These are phyloP conservation scores for Gallinago nigripennis DNA, from an alignment of 2,797 vertebrate genomes.

Conservation along the genomic window DNA sequence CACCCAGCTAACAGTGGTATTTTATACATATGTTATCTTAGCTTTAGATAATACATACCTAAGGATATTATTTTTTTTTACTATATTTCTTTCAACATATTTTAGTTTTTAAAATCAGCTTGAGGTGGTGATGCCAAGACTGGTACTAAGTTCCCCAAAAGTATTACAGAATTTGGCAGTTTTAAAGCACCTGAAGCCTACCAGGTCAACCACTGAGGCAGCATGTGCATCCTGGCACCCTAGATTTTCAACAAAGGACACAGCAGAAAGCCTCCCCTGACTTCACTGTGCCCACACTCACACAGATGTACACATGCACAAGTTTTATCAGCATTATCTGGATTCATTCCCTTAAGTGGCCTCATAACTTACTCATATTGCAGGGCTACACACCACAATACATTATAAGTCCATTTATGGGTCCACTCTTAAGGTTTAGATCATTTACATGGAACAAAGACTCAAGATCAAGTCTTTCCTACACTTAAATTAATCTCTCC, in stretches of 20 bases:
- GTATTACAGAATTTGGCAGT: neutral
- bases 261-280: neutral
- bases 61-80: neutral
- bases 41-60: neutral
- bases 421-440: neutral
- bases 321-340: neutral
- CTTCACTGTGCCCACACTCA: neutral
- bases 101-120: neutral
- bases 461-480: neutral
- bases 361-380: neutral
- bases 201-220: neutral
- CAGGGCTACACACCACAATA: neutral
- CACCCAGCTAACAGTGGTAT: neutral
- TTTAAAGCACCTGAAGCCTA: neutral
- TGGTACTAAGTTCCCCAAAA: neutral
- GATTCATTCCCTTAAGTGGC: neutral
- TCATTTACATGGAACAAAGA: neutral
- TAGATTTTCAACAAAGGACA: neutral
- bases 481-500: neutral
- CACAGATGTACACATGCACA: rapidly evolving
- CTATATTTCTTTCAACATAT: neutral
- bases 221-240: neutral
- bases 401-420: neutral
- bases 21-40: neutral
- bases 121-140: neutral